Base-by-base conservation (phyloP, 2,113 vertebrate genomes). In the Rafetus swinhoei region DNA sequence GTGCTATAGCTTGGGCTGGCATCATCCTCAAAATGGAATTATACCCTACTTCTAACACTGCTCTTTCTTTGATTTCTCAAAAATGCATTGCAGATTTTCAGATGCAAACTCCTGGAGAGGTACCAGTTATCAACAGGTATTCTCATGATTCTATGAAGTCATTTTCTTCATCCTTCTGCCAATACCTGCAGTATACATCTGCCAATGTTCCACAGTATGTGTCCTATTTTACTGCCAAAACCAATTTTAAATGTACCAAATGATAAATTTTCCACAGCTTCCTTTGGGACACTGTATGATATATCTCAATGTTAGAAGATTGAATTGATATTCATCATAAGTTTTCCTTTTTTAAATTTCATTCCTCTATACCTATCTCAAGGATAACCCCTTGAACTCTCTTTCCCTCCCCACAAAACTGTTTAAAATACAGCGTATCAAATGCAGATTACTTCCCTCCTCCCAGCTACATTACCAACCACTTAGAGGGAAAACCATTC, bases 331-430 rank as follows among this genome's bases (percentile, higher is more conserved):
- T 0, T 87, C n/a, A 94, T 22, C 79, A 11, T 6, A 3, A 24
- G 22, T 3, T 9, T 91, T 79, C 84, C 32, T 12, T 53, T 35
- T 25, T 2, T 4, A 52, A 27, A 1, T 79, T 91, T 81, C 32
- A 56, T 18, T 9, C 55, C 24, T 9, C n/a, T n/a, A 72, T 10
- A 54, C 4, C 32, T 57, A 25, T 12, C 87, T 57, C 84, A 8
- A 50, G n/a, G 4, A 24, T 0, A 16, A 2, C 19, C 14, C 82
- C 50, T 0, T 2, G 29, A 4, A 7, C 7, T 18, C 50, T 84
- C 59, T 72, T 13, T 25, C 45, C 76, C 7, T 2, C 15, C 60
- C 91, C 45, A 90, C 11, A 35, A 52, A 19, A 82, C 82, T 82
- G 81, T 54, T 62, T 50, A 35, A 1, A 0, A 77, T 84, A 82